Percentiles rank a stretch among this genome's conserved stretches.
Evolutionary conservation across 2,113 vertebrate species (phyloP).

Genomic region (Galemys pyrenaicus): DNA sequence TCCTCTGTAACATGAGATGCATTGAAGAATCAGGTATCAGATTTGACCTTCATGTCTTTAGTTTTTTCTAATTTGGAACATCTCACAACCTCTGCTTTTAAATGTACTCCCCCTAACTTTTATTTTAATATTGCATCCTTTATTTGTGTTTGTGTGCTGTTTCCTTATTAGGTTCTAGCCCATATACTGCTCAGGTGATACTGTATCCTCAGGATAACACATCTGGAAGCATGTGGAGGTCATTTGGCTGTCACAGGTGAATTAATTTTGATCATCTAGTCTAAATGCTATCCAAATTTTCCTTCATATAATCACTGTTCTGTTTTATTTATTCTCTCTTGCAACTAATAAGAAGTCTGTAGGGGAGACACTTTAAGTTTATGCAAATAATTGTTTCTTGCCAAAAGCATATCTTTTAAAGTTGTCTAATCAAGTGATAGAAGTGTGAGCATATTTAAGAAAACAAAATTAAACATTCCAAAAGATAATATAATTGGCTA

Average conservation of each 20-base stretch:
- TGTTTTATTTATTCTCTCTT: not conserved
- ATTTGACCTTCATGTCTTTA: not conserved
- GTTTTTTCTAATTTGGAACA: not conserved
- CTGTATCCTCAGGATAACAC: not conserved
- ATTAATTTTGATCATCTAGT: not conserved
- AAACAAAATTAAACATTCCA: not conserved
- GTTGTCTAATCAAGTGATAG: not conserved
- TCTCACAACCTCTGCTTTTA: not conserved
- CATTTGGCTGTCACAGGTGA: not conserved
- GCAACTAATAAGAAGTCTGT: not conserved
- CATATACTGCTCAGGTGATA: not conserved
- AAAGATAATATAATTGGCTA: not conserved
- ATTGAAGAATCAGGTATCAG: not conserved
- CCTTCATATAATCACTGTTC: not conserved
- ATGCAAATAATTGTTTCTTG: not conserved
- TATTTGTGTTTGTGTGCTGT: not conserved
- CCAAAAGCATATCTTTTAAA: not conserved
- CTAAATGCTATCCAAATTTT: not conserved
- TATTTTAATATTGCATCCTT: not conserved
- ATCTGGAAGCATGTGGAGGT: not conserved
- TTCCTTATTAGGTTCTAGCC: not conserved
- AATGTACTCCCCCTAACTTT: fast-evolving
- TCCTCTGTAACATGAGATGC: not conserved
- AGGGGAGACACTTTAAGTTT: not conserved
- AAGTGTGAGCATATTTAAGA: not conserved